These are phyloP conservation scores for Mythimna vitellina DNA, from an alignment of 2,888 invertebrate genomes.

Conservation along the genomic window DNA sequence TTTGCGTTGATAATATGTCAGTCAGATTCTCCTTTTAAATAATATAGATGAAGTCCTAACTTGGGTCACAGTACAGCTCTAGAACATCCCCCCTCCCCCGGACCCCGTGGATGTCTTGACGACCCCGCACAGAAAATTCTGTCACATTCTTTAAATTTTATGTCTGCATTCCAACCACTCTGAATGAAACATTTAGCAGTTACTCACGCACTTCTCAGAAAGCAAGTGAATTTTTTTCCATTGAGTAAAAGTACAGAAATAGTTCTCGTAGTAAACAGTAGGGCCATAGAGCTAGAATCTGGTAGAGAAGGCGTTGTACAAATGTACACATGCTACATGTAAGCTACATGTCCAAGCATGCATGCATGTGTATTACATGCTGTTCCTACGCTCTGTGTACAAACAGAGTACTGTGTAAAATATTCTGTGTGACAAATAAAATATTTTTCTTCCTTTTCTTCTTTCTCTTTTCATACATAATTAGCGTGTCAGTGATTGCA, in stretches of 20 bases:
- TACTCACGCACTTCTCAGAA: not conserved
- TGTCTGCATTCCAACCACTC: not conserved
- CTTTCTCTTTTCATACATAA: no score
- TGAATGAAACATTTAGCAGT: not conserved
- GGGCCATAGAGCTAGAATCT: not conserved
- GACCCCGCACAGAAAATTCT: not conserved
- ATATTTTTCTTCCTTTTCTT: no score
- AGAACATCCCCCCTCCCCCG: not conserved
- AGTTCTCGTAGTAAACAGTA: conserved; percentile 18
- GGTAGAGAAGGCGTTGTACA: not conserved
- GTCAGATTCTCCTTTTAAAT: no score
- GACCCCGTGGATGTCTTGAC: not conserved
- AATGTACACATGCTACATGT: no score
- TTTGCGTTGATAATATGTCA: no score
- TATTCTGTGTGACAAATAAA: no score
- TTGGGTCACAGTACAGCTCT: not conserved
- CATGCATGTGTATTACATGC: no score
- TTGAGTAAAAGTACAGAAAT: conserved; percentile 24
- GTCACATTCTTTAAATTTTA: not conserved
- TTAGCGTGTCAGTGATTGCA: no score
- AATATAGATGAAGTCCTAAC: not conserved
- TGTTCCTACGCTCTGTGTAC: no score
- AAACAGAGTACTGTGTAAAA: no score
- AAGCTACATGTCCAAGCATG: no score
- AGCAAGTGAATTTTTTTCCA: conserved; percentile 2